Evolutionary conservation across 2,888 invertebrate species (phyloP).

Genomic region (Perizoma affinitatum): DNA sequence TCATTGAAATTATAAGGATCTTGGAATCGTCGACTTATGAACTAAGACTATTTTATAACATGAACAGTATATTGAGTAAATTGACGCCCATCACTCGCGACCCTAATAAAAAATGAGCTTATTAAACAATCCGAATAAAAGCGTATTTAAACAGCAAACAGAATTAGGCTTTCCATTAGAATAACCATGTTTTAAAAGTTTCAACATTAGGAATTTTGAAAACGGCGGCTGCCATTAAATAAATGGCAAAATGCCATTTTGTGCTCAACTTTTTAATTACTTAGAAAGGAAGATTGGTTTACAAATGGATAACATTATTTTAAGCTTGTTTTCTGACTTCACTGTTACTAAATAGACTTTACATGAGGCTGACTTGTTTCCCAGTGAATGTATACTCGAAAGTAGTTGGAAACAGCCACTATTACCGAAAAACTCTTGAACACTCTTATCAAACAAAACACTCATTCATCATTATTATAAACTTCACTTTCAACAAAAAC

Average conservation of each 20-base stretch:
- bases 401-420: too few relatives aligned
- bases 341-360: slow-evolving; percentile 1
- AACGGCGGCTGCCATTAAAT: slow-evolving; percentile 23
- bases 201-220: slow-evolving; percentile 25
- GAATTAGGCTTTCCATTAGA: slow-evolving; percentile 21
- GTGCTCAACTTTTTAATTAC: slow-evolving; percentile 32
- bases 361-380: not conserved
- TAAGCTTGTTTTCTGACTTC: slow-evolving; percentile 22
- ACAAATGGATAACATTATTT: slow-evolving; percentile 30
- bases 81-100: too few relatives aligned
- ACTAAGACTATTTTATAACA: too few relatives aligned
- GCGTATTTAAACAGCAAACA: slow-evolving; percentile 14
- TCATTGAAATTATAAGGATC: too few relatives aligned
- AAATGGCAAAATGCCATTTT: slow-evolving; percentile 30
- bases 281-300: slow-evolving; percentile 26
- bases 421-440: too few relatives aligned
- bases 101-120: too few relatives aligned
- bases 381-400: too few relatives aligned
- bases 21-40: too few relatives aligned
- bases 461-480: too few relatives aligned
- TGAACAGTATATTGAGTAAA: too few relatives aligned
- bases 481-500: too few relatives aligned
- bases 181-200: slow-evolving; percentile 29
- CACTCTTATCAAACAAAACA: too few relatives aligned
- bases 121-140: not conserved